Conservation (phyloP, 2,113 vertebrate species). For the Otus sunia region DNA sequence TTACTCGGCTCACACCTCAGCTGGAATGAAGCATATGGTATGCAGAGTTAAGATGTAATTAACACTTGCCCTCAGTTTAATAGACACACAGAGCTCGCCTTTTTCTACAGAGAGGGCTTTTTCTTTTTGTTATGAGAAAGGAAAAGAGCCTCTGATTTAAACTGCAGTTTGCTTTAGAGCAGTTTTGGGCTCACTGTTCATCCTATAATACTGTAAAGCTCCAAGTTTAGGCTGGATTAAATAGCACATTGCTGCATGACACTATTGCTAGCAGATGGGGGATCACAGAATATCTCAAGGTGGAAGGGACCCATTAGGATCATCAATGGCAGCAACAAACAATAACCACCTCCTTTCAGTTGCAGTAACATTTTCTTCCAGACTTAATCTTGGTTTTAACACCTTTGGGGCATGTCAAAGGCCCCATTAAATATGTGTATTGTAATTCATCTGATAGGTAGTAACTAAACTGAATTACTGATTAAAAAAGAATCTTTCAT, state of each 20-base stretch:
- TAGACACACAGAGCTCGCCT: neutral
- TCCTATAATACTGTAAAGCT: neutral
- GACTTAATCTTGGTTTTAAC: neutral
- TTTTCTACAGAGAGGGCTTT: neutral
- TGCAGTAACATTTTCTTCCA: neutral
- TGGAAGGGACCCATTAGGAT: neutral
- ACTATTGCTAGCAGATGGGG: neutral
- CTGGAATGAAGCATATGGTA: neutral
- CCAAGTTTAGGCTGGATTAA: neutral
- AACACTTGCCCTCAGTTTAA: neutral
- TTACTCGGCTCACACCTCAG: neutral
- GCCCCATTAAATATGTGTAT: fast-evolving
- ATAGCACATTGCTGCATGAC: neutral
- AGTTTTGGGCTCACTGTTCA: neutral
- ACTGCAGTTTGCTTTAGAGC: neutral
- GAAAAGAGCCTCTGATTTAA: neutral
- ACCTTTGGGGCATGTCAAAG: neutral
- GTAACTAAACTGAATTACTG: neutral
- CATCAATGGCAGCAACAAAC: neutral
- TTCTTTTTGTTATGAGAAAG: neutral
- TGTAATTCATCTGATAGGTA: neutral
- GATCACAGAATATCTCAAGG: neutral
- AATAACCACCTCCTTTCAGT: neutral
- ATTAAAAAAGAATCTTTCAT: neutral
- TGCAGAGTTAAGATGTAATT: neutral